Percentiles rank a stretch among this genome's conserved stretches.
Evolutionary conservation across 1,140 invertebrate genomes (phyloP).

Genomic region (Drosophila sp.): DNA sequence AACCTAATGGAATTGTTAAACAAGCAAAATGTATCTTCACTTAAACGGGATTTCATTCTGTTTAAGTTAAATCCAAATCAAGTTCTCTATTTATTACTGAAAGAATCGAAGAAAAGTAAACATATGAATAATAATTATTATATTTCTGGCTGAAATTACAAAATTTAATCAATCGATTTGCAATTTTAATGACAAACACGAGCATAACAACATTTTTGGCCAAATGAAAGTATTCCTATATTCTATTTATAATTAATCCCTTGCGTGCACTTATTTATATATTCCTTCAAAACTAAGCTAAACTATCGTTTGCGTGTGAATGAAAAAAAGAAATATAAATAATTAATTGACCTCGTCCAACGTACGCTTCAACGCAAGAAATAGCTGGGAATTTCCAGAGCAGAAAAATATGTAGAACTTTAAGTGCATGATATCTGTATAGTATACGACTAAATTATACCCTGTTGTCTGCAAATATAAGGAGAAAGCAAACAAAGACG

Average conservation of each 20-base stretch:
- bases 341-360: conserved; percentile 7
- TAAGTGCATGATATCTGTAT: background rate
- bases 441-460: background rate
- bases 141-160: background rate
- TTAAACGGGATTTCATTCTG: conserved; percentile 4
- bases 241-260: conserved; percentile 41
- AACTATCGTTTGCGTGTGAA: conserved; percentile 26
- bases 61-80: conserved; percentile 7
- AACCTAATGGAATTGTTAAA: conserved; percentile 6
- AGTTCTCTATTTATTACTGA: conserved; percentile 2
- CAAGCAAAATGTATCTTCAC: conserved; percentile 3
- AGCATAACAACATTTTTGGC: background rate
- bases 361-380: conserved; percentile 13
- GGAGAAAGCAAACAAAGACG: too few relatives aligned
- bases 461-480: background rate
- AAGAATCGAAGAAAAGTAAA: background rate
- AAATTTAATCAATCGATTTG: conserved; percentile 49
- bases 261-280: conserved; percentile 65
- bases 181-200: conserved; percentile 22
- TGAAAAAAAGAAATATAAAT: conserved; percentile 14
- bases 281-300: background rate
- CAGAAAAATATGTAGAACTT: background rate
- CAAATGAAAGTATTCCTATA: background rate
- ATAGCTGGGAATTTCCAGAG: conserved; percentile 57
- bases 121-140: conserved; percentile 10